Evolutionary conservation across 2,113 vertebrate species (phyloP).

Genomic region (Ailuropoda melanoleuca): DNA sequence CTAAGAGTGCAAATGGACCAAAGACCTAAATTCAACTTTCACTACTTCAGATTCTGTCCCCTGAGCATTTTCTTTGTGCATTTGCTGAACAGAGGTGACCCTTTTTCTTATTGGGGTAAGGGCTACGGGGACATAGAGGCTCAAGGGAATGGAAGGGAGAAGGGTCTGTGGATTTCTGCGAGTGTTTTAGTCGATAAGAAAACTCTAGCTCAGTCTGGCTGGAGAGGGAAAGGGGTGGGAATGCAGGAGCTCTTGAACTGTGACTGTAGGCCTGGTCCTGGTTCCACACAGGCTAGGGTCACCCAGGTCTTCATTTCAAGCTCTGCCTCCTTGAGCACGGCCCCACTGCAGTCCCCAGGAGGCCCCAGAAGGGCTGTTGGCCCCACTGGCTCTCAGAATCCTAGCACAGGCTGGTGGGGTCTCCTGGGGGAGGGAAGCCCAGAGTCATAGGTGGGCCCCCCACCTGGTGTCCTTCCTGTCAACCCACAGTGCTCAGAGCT

Average conservation of each 20-base stretch:
- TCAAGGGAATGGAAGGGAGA: fast-evolving
- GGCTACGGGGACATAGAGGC: fast-evolving
- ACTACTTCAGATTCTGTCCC: not conserved
- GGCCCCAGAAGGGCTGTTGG: not conserved
- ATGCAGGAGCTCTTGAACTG: too few relatives aligned
- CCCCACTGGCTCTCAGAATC: too few relatives aligned
- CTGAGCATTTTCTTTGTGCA: fast-evolving
- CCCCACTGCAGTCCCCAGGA: not conserved
- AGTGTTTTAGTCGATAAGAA: not conserved
- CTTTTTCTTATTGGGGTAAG: too few relatives aligned
- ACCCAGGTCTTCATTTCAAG: fast-evolving
- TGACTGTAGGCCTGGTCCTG: fast-evolving
- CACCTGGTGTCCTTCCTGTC: fast-evolving
- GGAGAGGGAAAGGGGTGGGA: not conserved
- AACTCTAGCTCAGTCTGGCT: fast-evolving
- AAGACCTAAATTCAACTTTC: fast-evolving
- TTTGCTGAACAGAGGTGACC: fast-evolving
- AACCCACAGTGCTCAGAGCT: not conserved
- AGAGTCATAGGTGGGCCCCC: too few relatives aligned
- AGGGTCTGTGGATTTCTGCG: fast-evolving
- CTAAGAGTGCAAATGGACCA: not conserved
- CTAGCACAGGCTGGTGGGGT: fast-evolving
- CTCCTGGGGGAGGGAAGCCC: not conserved
- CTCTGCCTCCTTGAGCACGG: fast-evolving
- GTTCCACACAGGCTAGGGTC: fast-evolving